Conservation (phyloP, 2,888 invertebrate genomes). For the Psylliodes chrysocephalus region DNA sequence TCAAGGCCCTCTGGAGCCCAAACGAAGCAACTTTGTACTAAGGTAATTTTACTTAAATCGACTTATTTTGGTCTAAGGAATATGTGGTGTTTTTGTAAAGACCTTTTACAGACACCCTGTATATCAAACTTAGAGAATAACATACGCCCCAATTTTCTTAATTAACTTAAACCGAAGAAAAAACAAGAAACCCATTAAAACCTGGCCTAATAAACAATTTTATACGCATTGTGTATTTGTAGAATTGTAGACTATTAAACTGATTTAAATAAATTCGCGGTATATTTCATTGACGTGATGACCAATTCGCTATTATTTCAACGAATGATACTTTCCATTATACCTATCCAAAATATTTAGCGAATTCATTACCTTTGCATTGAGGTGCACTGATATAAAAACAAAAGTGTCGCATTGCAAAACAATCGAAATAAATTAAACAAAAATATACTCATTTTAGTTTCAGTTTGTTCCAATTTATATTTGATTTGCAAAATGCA, state of each 20-base stretch:
- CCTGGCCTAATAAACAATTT: constrained; percentile 25
- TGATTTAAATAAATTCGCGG: constrained; percentile 42
- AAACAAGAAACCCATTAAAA: too few species aligned
- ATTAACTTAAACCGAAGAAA: too few species aligned
- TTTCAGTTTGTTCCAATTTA: background rate
- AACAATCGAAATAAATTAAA: background rate
- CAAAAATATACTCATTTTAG: background rate
- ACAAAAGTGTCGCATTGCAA: constrained; percentile 6
- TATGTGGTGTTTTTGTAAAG: too few species aligned
- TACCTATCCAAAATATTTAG: constrained; percentile 36
- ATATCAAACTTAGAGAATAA: too few species aligned
- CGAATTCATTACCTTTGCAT: constrained; percentile 27
- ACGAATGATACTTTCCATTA: constrained; percentile 32
- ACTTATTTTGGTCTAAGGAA: too few species aligned
- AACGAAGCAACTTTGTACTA: too few species aligned
- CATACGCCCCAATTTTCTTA: too few species aligned
- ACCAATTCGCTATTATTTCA: constrained; percentile 37
- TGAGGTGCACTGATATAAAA: constrained; percentile 16
- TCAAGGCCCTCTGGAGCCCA: too few species aligned
- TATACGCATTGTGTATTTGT: constrained; percentile 29
- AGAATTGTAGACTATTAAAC: constrained; percentile 41
- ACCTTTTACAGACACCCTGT: too few species aligned
- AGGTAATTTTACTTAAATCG: too few species aligned
- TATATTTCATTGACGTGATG: constrained; percentile 41
- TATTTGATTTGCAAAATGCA: background rate